Conservation (phyloP, 2,797 vertebrate species). For the Lepilemur ruficaudatus region DNA sequence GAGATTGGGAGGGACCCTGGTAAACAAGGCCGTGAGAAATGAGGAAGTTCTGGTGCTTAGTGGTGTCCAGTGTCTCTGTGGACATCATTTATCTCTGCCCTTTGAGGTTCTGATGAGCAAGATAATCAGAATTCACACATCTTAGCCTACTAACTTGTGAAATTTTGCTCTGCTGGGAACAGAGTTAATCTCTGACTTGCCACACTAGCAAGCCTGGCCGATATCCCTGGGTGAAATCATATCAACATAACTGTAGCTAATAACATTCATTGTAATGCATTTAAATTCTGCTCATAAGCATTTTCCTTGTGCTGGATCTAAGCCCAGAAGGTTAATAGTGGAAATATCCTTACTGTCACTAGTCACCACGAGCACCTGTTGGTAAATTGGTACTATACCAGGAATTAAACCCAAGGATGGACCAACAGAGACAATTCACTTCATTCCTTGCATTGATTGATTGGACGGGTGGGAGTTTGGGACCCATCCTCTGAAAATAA, state of each 20-base stretch:
- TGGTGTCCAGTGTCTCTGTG: not conserved
- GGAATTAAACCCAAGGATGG: not conserved
- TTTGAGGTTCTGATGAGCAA: not conserved
- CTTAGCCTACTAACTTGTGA: not conserved
- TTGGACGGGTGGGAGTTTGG: not conserved
- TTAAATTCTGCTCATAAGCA: not conserved
- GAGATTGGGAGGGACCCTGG: not conserved
- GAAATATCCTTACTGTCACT: not conserved
- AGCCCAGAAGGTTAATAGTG: not conserved
- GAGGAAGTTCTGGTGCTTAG: not conserved
- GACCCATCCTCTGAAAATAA: not conserved
- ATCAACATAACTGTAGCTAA: not conserved
- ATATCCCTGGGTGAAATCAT: not conserved
- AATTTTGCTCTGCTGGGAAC: not conserved
- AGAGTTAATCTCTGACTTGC: not conserved
- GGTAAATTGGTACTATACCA: not conserved
- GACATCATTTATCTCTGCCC: not conserved
- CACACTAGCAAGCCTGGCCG: not conserved
- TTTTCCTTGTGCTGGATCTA: not conserved
- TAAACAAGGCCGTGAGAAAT: not conserved
- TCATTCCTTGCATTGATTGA: not conserved
- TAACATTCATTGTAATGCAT: not conserved
- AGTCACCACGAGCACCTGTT: not conserved
- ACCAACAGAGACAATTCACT: not conserved
- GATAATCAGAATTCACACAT: not conserved